phyloP scores from a whole-genome alignment of 2,888 invertebrate species.

The Aplocera efformata region DNA sequence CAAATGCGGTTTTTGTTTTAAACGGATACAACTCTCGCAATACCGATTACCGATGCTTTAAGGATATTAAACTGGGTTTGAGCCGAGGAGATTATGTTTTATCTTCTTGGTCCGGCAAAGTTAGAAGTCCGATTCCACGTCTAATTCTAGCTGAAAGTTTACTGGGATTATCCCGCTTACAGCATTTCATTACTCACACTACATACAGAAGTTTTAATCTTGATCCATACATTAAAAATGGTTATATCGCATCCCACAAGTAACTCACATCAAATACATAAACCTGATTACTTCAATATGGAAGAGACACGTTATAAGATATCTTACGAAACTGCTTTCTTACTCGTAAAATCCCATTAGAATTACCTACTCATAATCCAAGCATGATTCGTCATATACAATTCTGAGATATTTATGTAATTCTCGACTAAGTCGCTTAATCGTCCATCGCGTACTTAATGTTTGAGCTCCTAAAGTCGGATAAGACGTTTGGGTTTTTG shows the following conservation, averaged over 20 bases:
- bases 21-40: conserved; percentile 22
- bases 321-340: conserved; percentile 30
- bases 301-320: neutral
- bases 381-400: conserved; percentile 46
- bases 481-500: conserved; percentile 29
- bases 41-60: conserved; percentile 44
- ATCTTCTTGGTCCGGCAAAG: conserved; percentile 39
- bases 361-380: conserved; percentile 49
- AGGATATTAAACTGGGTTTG: conserved; percentile 44
- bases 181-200: no score
- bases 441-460: conserved; percentile 62
- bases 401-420: conserved; percentile 57
- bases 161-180: conserved; percentile 42
- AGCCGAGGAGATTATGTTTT: conserved; percentile 43
- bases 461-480: conserved; percentile 49
- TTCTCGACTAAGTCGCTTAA: conserved; percentile 61
- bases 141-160: conserved; percentile 38
- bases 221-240: no score
- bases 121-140: conserved; percentile 39
- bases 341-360: conserved; percentile 43
- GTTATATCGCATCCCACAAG: no score
- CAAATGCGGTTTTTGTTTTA: no score
- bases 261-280: no score
- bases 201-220: no score
- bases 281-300: neutral